Evolutionary conservation across 2,797 vertebrate species (phyloP), one percentile per base, ranked within the genome.

Genomic region (Petrocephalus schoutedeni): DNA sequence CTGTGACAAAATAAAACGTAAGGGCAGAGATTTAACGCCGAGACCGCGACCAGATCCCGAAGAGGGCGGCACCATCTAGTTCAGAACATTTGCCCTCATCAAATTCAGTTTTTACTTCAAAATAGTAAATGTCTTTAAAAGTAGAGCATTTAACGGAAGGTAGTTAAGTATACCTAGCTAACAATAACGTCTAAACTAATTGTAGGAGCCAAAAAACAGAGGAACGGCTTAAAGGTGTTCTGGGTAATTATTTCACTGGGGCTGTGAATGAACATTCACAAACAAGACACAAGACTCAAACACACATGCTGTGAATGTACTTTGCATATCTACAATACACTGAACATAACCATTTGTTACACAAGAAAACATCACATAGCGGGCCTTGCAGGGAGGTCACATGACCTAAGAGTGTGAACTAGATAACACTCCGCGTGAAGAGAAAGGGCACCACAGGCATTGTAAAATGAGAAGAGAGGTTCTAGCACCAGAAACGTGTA

Each of bases 1-100:
- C 98, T 99, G 91, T 51, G 64, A 59, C 54, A 86, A 86, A 9
- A 51, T 36, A 85, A 4, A 2, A 89, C 36, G 28, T 58, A 7
- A 51, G 28, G 54, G 84, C 51, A 86, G 16, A 45, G 10, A 85
- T 32, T 53, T 28, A 88, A 82, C 77, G 36, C 12, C 4, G 16
- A 19, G 32, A n/a, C 9, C 14, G 14, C 14, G 41, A 6, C n/a
- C 4, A 23, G 19, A 32, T 49, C 56, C 21, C 19, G 3, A 16
- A 84, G 87, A 80, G 57, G 77, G 7, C 7, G 58, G 58, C 45
- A 85, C 14, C 82, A 6, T 28, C 58, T 10, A 77, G 64, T 8
- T 9, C 3, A 41, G 19, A 49, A 54, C 28, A 87, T 53, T 21
- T 7, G 74, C 19, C 74, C 74, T 80, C 41, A 57, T 57, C 14